Conservation (phyloP, 2,113 vertebrate species). For the Python bivittatus region DNA sequence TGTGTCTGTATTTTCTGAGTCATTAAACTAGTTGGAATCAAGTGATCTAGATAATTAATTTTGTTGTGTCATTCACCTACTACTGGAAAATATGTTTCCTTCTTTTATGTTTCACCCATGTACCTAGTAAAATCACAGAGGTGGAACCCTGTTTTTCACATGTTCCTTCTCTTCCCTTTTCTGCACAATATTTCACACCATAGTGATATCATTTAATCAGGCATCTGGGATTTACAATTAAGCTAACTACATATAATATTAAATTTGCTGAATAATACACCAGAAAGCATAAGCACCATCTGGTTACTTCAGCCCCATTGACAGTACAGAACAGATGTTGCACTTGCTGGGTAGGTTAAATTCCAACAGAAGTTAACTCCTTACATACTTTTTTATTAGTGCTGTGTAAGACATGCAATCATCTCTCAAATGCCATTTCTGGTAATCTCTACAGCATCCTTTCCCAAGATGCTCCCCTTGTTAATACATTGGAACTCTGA, state of each 20-base stretch:
- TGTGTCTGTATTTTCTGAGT: too few species aligned
- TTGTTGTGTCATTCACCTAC: not conserved
- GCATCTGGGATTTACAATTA: not conserved
- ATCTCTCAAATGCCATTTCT: not conserved
- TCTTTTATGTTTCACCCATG: not conserved
- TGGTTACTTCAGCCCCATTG: slow-evolving; percentile 1
- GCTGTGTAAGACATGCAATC: not conserved
- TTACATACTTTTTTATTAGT: slow-evolving; percentile 1
- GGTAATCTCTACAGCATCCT: not conserved
- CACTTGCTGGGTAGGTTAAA: not conserved
- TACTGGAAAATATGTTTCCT: not conserved
- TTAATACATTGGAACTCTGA: not conserved
- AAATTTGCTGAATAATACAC: slow-evolving; percentile 3
- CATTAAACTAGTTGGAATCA: not conserved
- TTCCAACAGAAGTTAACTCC: not conserved
- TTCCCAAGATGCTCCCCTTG: not conserved
- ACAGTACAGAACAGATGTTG: not conserved
- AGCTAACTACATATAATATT: slow-evolving; percentile 6
- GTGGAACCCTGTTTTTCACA: not conserved
- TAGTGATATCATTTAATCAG: slow-evolving; percentile 14
- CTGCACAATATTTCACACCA: not conserved
- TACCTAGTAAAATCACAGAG: not conserved
- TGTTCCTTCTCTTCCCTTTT: not conserved
- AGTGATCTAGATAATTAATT: not conserved
- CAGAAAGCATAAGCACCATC: not conserved